These are phyloP conservation scores for Sympetrum striolatum DNA, from an alignment of 2,888 invertebrate species.

Conservation along the genomic window DNA sequence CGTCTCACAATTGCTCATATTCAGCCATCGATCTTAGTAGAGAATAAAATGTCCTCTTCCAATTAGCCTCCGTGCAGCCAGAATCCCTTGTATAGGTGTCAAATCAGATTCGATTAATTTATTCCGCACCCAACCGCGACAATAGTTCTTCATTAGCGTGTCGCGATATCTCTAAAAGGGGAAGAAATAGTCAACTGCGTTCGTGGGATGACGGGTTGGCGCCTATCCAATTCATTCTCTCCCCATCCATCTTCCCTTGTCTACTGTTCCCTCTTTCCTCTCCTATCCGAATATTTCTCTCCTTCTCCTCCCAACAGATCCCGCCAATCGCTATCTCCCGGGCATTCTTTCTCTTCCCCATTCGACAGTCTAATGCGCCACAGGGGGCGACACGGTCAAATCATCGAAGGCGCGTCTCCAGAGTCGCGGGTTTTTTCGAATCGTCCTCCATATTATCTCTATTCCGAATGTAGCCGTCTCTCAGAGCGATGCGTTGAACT, in stretches of 20 bases:
- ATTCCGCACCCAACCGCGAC: not conserved
- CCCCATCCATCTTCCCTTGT: not conserved
- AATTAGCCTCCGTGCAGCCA: not conserved
- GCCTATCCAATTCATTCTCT: not conserved
- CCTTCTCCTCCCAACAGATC: no score
- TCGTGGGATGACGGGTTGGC: not conserved
- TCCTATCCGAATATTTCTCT: not conserved
- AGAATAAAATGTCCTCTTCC: not conserved
- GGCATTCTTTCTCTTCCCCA: no score
- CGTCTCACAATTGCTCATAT: no score
- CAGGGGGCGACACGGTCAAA: no score
- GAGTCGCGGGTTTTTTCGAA: no score
- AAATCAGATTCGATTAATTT: conserved; percentile 18
- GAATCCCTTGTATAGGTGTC: not conserved
- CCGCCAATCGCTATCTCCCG: no score
- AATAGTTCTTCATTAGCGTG: conserved; percentile 32
- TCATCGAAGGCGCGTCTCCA: no score
- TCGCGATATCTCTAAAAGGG: not conserved
- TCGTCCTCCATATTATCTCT: no score
- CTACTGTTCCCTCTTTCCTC: not conserved
- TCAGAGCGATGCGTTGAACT: no score
- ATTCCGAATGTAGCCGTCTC: no score
- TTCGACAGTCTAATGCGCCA: no score
- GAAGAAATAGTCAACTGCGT: not conserved
- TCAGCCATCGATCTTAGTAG: not conserved